These are phyloP conservation scores for Leptinotarsa tumamoca DNA, from an alignment of 2,888 invertebrate genomes.

Conservation along the genomic window DNA sequence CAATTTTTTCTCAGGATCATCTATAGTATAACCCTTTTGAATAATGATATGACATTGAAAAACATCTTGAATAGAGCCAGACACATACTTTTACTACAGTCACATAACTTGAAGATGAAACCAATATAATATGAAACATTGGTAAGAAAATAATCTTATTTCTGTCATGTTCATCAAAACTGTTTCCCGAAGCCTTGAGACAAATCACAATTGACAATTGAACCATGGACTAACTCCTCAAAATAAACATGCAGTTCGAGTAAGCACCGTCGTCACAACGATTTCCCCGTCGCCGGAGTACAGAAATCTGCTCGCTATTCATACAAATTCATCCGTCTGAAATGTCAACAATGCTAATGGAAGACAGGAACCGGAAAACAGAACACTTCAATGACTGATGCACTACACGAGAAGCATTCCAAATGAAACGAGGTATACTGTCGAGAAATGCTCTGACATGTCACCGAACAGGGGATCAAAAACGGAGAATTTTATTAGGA, in stretches of 20 bases:
- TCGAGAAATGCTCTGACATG: conserved; percentile 22
- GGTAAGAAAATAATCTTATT: too few relatives aligned
- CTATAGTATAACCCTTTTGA: too few relatives aligned
- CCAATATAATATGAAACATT: too few relatives aligned
- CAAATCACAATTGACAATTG: neutral
- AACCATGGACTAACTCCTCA: neutral
- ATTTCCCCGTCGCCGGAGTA: conserved; percentile 8
- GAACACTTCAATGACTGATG: conserved; percentile 35
- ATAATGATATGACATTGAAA: too few relatives aligned
- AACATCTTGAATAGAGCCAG: too few relatives aligned
- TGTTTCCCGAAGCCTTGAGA: too few relatives aligned
- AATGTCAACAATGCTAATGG: conserved; percentile 38
- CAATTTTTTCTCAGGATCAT: too few relatives aligned
- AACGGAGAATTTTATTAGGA: conserved; percentile 8
- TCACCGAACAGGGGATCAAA: conserved; percentile 10
- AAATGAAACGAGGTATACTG: conserved; percentile 25
- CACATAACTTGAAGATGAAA: too few relatives aligned
- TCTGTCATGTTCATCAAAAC: too few relatives aligned
- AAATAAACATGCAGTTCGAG: neutral
- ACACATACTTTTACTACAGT: too few relatives aligned
- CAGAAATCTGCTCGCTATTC: conserved; percentile 30
- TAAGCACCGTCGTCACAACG: conserved; percentile 1
- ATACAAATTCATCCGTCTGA: conserved; percentile 34
- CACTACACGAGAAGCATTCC: conserved; percentile 33
- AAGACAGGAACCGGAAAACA: conserved; percentile 35